These are phyloP conservation scores for Phaedon cochleariae DNA, from an alignment of 2,888 invertebrate genomes.

Conservation along the genomic window DNA sequence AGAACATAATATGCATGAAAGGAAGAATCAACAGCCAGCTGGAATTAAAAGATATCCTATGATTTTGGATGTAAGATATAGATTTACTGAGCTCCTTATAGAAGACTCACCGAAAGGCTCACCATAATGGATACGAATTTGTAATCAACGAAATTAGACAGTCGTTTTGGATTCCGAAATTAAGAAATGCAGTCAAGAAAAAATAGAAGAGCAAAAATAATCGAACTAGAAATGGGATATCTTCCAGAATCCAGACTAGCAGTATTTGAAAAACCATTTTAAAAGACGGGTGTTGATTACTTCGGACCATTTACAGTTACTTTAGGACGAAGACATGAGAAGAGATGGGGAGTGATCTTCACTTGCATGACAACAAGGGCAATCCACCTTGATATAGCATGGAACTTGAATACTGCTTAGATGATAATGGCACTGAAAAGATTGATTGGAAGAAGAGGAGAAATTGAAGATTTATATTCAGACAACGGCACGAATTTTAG, in stretches of 20 bases:
- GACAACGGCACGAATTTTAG: conserved; percentile 20
- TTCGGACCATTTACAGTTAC: neutral
- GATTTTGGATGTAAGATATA: neutral
- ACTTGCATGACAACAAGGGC: conserved; percentile 8
- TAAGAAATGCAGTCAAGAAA: conserved; percentile 10
- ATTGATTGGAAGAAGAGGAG: conserved; percentile 13
- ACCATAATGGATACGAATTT: conserved; percentile 10
- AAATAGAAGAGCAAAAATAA: conserved; percentile 5
- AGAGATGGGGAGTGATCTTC: conserved; percentile 9
- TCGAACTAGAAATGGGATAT: conserved; percentile 3
- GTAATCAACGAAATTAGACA: conserved; percentile 7
- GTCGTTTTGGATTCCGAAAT: conserved; percentile 6
- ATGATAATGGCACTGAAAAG: conserved; percentile 6
- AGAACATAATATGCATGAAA: no score
- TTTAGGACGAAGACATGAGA: conserved; percentile 4
- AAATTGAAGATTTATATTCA: no score
- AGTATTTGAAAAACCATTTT: neutral
- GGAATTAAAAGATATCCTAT: neutral
- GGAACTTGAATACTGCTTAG: conserved; percentile 11
- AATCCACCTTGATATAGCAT: conserved; percentile 13
- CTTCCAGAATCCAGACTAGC: conserved; percentile 2
- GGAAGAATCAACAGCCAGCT: no score
- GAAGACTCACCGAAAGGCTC: conserved; percentile 3
- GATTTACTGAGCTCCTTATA: conserved; percentile 5
- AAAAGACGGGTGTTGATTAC: neutral